A percentile compares a stretch with the other conserved stretches of the same genome.
Evolutionary conservation across 2,797 vertebrate species (phyloP).

Genomic region (Notoglanidium macrostoma): DNA sequence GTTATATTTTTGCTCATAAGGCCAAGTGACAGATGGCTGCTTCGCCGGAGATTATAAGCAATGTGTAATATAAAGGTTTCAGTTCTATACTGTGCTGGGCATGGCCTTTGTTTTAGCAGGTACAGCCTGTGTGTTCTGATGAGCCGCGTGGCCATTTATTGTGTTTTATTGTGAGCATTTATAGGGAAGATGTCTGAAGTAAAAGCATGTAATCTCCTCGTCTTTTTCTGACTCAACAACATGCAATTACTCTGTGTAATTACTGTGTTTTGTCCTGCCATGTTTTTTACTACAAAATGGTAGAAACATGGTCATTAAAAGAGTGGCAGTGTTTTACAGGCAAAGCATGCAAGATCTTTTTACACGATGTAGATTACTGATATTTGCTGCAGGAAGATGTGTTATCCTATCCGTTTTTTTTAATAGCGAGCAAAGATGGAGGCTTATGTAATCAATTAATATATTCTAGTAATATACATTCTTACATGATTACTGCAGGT

Average conservation of each 20-base stretch:
- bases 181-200: conserved; percentile 7
- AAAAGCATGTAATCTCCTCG: conserved; percentile 47
- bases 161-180: conserved; percentile 28
- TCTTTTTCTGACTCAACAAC: conserved; percentile 35
- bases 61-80: neutral
- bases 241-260: conserved; percentile 56
- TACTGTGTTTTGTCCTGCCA: conserved; percentile 42
- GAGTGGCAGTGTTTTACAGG: neutral
- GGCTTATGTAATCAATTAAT: neutral
- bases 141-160: conserved; percentile 7
- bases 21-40: neutral
- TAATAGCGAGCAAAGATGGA: neutral
- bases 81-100: neutral
- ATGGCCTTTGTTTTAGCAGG: conserved; percentile 20
- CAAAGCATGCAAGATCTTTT: neutral
- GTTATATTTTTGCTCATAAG: conserved; percentile 58
- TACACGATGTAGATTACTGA: neutral
- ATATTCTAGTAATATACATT: neutral
- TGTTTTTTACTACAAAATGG: conserved; percentile 53
- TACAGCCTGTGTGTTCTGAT: neutral
- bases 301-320: conserved; percentile 60
- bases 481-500: neutral
- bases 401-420: neutral
- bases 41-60: neutral
- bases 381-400: neutral